A percentile compares a stretch with the other conserved stretches of the same genome.
phyloP scores from a whole-genome alignment of 2,888 invertebrate genomes.

The Athripsodes cinereus region DNA sequence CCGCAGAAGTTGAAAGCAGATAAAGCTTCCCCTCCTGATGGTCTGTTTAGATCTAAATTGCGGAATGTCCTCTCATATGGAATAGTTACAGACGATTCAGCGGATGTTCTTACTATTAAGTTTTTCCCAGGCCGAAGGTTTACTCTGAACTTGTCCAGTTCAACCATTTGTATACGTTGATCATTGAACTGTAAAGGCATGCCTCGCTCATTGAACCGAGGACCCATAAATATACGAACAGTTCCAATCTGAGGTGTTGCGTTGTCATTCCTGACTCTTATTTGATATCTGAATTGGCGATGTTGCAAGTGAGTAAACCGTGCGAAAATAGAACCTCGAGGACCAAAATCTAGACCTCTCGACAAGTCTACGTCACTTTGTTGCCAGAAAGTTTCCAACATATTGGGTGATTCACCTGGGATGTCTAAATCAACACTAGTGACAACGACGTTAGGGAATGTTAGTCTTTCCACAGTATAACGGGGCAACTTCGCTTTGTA shows the following conservation, averaged over 20 bases:
- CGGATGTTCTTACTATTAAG: conserved; percentile 58
- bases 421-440: conserved; percentile 20
- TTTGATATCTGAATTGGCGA: conserved; percentile 29
- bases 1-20: conserved; percentile 38
- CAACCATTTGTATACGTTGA: conserved; percentile 34
- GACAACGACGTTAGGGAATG: conserved; percentile 18
- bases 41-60: conserved; percentile 55
- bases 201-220: conserved; percentile 31
- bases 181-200: conserved; percentile 27
- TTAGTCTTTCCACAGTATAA: conserved; percentile 31
- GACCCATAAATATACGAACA: conserved; percentile 35
- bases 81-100: conserved; percentile 73
- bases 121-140: conserved; percentile 58
- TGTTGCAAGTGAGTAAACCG: conserved; percentile 34
- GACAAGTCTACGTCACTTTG: conserved; percentile 34
- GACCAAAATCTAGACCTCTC: conserved; percentile 34
- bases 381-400: conserved; percentile 33
- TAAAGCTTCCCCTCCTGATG: conserved; percentile 45
- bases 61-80: conserved; percentile 79
- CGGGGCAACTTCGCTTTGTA: conserved; percentile 33
- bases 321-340: conserved; percentile 28
- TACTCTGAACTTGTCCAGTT: conserved; percentile 31
- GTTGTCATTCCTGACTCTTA: conserved; percentile 22
- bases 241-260: conserved; percentile 28
- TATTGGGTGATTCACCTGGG: conserved; percentile 16